Percentiles rank a stretch among this genome's conserved stretches.
Evolutionary conservation across 1,140 invertebrate genomes (phyloP).

Genomic region (Bicyclus anynana): DNA sequence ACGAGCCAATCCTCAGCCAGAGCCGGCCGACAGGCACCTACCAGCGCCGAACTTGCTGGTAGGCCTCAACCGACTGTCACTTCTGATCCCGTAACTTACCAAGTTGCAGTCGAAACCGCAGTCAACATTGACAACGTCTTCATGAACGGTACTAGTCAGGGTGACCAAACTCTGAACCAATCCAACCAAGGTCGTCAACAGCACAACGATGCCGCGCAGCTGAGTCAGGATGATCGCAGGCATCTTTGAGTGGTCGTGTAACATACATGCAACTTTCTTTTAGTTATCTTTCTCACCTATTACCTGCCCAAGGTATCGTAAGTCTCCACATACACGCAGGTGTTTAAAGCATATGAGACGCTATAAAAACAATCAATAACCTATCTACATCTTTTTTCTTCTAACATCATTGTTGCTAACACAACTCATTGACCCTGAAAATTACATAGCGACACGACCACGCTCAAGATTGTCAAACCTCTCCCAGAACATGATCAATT

Average conservation of each 20-base stretch:
- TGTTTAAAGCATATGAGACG: too few relatives aligned
- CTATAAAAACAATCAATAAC: too few relatives aligned
- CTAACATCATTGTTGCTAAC: too few relatives aligned
- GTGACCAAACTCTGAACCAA: not conserved
- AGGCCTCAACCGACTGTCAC: conserved; percentile 33
- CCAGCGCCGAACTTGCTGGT: conserved; percentile 2
- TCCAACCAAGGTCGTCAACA: not conserved
- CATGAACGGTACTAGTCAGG: conserved; percentile 25
- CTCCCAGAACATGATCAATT: too few relatives aligned
- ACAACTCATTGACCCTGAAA: too few relatives aligned
- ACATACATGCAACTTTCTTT: too few relatives aligned
- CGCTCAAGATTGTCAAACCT: too few relatives aligned
- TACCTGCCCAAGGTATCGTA: too few relatives aligned
- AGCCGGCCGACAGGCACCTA: not conserved
- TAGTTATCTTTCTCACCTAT: too few relatives aligned
- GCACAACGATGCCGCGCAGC: not conserved
- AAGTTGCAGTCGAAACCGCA: conserved; percentile 52
- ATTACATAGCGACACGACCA: too few relatives aligned
- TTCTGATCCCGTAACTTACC: conserved; percentile 46
- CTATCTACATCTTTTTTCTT: too few relatives aligned
- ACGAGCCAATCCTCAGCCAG: not conserved
- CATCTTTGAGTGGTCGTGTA: conserved; percentile 15
- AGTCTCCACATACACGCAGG: too few relatives aligned
- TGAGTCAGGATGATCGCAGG: conserved; percentile 7
- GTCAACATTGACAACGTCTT: conserved; percentile 38